Evolutionary conservation across 2,797 vertebrate genomes (phyloP).

Genomic region (Micromesistius poutassou): DNA sequence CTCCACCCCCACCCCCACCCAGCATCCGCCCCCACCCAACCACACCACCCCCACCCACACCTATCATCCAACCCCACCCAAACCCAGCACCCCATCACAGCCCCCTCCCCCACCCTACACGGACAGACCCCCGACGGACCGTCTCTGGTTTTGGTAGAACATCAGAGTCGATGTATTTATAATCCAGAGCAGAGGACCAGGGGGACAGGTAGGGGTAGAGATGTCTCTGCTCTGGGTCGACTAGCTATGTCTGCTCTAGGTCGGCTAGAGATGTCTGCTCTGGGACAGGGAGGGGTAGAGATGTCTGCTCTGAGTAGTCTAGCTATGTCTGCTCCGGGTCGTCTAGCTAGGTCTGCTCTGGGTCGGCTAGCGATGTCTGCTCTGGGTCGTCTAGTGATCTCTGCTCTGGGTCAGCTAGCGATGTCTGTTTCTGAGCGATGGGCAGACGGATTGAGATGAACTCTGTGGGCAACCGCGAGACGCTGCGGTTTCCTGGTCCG

Average conservation of each 20-base stretch:
- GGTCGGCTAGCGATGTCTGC: not conserved
- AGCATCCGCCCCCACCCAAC: not conserved
- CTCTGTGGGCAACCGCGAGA: constrained; percentile 54
- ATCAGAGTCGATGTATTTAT: too few species aligned
- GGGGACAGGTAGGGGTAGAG: not conserved
- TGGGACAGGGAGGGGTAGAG: not conserved
- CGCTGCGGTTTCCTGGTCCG: constrained; percentile 68
- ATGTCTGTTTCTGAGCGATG: constrained; percentile 31
- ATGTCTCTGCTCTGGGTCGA: constrained; percentile 26
- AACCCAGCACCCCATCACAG: not conserved
- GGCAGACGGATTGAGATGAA: constrained; percentile 61
- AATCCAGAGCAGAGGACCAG: not conserved
- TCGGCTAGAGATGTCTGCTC: constrained; percentile 48
- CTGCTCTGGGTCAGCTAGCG: constrained; percentile 50
- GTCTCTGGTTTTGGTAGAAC: too few species aligned
- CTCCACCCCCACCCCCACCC: too few species aligned
- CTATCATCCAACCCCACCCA: not conserved
- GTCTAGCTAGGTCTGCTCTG: not conserved
- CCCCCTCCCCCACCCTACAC: too few species aligned
- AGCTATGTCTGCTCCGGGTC: not conserved
- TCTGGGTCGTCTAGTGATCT: constrained; percentile 51
- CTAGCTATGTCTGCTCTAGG: constrained; percentile 27
- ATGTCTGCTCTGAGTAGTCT: not conserved
- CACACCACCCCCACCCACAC: too few species aligned
- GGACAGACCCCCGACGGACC: too few species aligned